Conservation (phyloP, 1,140 invertebrate genomes). For the Riptortus pedestris region DNA sequence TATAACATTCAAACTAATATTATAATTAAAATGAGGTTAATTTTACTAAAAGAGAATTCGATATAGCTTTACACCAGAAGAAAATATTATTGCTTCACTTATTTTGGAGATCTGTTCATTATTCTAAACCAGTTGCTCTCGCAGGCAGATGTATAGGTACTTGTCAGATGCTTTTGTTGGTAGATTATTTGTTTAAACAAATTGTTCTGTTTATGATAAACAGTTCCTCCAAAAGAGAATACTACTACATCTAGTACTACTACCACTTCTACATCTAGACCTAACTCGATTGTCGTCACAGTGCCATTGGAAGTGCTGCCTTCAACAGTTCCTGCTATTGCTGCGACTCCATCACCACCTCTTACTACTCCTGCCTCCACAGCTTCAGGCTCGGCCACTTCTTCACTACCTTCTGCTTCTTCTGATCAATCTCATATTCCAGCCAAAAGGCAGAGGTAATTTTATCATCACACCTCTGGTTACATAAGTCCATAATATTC, state of each 20-base stretch:
- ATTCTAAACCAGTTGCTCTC: too few species aligned
- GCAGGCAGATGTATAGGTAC: too few species aligned
- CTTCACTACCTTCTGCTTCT: background rate
- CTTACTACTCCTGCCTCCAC: background rate
- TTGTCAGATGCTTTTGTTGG: too few species aligned
- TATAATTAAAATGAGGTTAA: too few species aligned
- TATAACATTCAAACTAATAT: too few species aligned
- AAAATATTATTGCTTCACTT: too few species aligned
- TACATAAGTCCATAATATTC: background rate
- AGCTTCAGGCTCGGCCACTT: background rate
- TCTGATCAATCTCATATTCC: slow-evolving; percentile 6
- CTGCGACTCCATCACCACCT: background rate
- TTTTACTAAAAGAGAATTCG: too few species aligned
- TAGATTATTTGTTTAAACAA: too few species aligned
- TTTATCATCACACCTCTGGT: background rate
- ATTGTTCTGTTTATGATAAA: background rate
- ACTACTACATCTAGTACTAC: background rate
- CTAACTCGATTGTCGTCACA: slow-evolving; percentile 28
- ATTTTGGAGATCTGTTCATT: too few species aligned
- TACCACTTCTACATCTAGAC: background rate
- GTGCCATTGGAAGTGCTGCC: slow-evolving; percentile 27
- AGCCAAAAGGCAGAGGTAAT: slow-evolving; percentile 27
- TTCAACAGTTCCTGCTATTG: background rate
- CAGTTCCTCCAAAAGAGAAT: slow-evolving; percentile 16
- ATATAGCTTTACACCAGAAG: too few species aligned